These are phyloP conservation scores for Gavia stellata DNA, from an alignment of 2,113 vertebrate species.

Conservation along the genomic window DNA sequence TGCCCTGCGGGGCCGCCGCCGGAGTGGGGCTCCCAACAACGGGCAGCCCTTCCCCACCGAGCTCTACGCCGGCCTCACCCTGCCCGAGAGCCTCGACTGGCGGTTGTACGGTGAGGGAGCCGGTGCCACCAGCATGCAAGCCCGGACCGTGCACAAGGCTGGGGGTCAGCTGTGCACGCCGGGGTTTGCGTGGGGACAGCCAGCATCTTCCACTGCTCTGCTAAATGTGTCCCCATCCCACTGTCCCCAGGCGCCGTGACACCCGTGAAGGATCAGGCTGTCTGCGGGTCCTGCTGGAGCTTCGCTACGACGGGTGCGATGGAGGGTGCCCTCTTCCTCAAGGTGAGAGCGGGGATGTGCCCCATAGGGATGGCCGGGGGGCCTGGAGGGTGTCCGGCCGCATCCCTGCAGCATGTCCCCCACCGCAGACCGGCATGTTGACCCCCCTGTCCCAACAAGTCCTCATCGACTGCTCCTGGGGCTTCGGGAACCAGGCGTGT, in stretches of 20 bases:
- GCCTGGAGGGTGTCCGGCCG: neutral
- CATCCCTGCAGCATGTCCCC: neutral
- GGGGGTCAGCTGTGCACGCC: neutral
- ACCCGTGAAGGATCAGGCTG: constrained; percentile 83
- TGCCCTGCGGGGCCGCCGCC: constrained; percentile 61
- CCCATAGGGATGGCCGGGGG: rapidly evolving
- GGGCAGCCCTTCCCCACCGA: constrained; percentile 68
- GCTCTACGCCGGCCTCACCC: constrained; percentile 33
- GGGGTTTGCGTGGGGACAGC: neutral
- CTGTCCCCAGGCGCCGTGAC: constrained; percentile 74
- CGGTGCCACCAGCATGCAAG: neutral
- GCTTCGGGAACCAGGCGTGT: constrained; percentile 81
- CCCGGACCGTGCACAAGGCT: neutral
- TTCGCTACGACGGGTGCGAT: constrained; percentile 84
- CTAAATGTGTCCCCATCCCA: constrained; percentile 50
- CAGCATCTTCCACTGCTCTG: neutral
- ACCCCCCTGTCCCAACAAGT: constrained; percentile 82
- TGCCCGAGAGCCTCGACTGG: constrained; percentile 75
- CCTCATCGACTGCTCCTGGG: constrained; percentile 83
- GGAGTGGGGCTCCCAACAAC: constrained; percentile 51
- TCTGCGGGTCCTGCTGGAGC: constrained; percentile 90
- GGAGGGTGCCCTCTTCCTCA: constrained; percentile 85
- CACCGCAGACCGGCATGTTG: constrained; percentile 68
- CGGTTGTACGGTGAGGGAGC: constrained; percentile 68
- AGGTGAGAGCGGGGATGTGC: constrained; percentile 55